These are phyloP conservation scores for Notamacropus eugenii DNA, from an alignment of 2,797 vertebrate genomes.

Conservation along the genomic window DNA sequence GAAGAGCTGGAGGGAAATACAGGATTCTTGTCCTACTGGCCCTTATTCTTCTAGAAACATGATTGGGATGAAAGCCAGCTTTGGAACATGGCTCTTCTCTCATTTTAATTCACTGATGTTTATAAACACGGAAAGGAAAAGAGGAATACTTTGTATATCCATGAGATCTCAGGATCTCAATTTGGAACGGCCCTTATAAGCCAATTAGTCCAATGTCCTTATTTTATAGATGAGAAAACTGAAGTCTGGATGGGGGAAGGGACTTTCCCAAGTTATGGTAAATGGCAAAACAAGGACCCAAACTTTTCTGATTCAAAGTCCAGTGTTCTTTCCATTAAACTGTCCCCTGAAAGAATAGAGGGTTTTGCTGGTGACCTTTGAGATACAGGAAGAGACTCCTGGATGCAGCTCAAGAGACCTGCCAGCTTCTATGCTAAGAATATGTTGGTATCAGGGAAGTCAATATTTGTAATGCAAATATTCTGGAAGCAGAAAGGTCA, in stretches of 20 bases:
- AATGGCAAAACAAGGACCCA: neutral
- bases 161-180: neutral
- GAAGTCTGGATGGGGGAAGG: neutral
- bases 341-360: neutral
- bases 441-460: neutral
- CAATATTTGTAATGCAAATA: neutral
- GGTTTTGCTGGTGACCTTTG: neutral
- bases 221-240: neutral
- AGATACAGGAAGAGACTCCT: neutral
- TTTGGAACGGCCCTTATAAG: neutral
- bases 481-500: neutral
- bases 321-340: neutral
- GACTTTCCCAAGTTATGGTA: neutral
- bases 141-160: constrained; percentile 1
- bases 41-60: neutral
- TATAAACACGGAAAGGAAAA: neutral
- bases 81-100: neutral
- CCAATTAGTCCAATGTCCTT: neutral
- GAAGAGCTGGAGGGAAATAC: neutral
- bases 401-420: neutral
- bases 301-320: neutral
- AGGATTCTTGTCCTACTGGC: neutral
- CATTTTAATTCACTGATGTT: neutral
- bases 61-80: neutral
- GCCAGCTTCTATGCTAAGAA: constrained; percentile 7